A percentile compares a stretch with the other conserved stretches of the same genome.
phyloP scores from a whole-genome alignment of 2,113 vertebrate genomes.

The Oryzias javanicus region DNA sequence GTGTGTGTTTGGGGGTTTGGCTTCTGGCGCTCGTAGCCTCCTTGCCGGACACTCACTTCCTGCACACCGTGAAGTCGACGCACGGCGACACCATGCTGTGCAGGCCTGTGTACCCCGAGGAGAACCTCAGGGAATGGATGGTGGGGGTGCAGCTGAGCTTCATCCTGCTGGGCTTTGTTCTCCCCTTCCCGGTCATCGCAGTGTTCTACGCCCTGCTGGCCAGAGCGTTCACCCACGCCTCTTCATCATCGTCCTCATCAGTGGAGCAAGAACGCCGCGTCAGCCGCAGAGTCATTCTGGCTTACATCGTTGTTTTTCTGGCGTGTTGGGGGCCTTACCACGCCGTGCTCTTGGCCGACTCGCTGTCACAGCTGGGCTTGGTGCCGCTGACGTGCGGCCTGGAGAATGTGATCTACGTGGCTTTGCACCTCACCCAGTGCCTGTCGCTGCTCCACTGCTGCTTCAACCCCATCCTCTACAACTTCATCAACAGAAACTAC shows the following conservation, averaged over 20 bases:
- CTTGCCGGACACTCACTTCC: conserved; percentile 89
- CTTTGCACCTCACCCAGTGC: conserved; percentile 90
- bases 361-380: conserved; percentile 84
- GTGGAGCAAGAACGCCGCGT: conserved; percentile 82
- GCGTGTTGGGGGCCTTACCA: conserved; percentile 95
- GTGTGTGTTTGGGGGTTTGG: conserved; percentile 86
- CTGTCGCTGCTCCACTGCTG: conserved; percentile 94
- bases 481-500: conserved; percentile 91
- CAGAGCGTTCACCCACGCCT: conserved; percentile 65
- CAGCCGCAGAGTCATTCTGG: conserved; percentile 87
- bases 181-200: conserved; percentile 89
- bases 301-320: conserved; percentile 90
- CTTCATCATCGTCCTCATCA: conserved; percentile 47
- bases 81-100: conserved; percentile 83
- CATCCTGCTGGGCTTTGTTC: conserved; percentile 84
- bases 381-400: conserved; percentile 85
- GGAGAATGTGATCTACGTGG: conserved; percentile 85
- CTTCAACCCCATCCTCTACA: conserved; percentile 93
- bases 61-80: conserved; percentile 78
- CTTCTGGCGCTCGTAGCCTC: conserved; percentile 83
- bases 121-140: conserved; percentile 87
- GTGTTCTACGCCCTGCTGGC: conserved; percentile 87
- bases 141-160: conserved; percentile 90
- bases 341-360: conserved; percentile 81
- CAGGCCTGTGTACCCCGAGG: conserved; percentile 85